Evolutionary conservation across 2,888 invertebrate species (phyloP), one percentile per base, ranked within the genome.

Genomic region (Drosophila engyochracea): DNA sequence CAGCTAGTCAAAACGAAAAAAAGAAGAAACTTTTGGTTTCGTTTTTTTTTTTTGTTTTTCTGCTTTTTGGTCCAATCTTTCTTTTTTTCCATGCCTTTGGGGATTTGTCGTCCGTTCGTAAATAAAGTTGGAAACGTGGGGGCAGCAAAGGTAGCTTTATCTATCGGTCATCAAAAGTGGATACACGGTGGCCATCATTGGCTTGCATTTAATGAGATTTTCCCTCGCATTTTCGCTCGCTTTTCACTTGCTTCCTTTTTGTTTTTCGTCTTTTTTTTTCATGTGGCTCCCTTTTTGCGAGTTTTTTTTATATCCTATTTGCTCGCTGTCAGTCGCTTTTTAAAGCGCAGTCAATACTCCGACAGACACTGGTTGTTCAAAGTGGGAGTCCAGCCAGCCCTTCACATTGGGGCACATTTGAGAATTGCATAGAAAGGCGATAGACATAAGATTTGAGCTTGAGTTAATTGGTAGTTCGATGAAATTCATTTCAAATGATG

Each of bases 161-260:
- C 82, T 88, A 85, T 84, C 85, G 90, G 90, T 82, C 89, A 88
- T 83, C 82, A 69, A 37, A 62, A 63, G 79, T 82, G 67, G 64
- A 71, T 68, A 63, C 57, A 81, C 65, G 65, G 65, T 37, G 47
- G 68, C 54, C 64, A 66, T 89, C 91, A 89, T 90, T 83, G 84
- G 91, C 90, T 90, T 81, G 86, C 91, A 81, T 90, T 84, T 84
- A 84, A 90, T 84, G 91, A 84, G 91, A 89, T 84, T 89, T 83
- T 76, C 72, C 57, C 22, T 59, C 35, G 19, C 44, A 51, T 53
- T 37, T 54, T 72, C 70, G 39, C 22, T 53, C 47, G 19, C 49
- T 54, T 60, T 49, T 54, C 28, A 19, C n/a, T 39, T 44, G 33
- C 25, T 49, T 25, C 9, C 49, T 66, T 35, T 33, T 37, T 37